Base-by-base conservation (phyloP, 23 tunicate species). In the Corella eumyota region DNA sequence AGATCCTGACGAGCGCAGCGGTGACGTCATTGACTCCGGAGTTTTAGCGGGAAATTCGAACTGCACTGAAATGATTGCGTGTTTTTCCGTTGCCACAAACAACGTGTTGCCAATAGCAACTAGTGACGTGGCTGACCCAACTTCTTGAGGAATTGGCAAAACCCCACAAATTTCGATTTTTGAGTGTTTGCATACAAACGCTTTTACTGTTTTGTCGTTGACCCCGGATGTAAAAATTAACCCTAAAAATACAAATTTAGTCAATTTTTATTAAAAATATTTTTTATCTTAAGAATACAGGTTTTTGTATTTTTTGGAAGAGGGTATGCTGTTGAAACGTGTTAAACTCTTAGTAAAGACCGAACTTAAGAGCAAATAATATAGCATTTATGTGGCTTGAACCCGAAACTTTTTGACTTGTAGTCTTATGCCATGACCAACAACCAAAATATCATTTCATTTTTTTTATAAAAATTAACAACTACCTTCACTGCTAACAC, bases 141-240 rank as follows among this genome's bases (percentile, higher is more conserved):
- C 45, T 6, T 53, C 60, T 21, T 30, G 0, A 29, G 94, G 94
- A 24, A 84, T 71, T 33, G 46, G 24, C 1, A 84, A 23, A 38
- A 34, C 34, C 1, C 83, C 94, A 20, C 54, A 65, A 20, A 50
- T 38, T 58, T 75, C 83, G 28, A 84, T 6, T 58, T 84, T 70
- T 0, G 45, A 25, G 28, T 84, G 75, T 6, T 78, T 66, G 26
- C 67, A 19, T 23, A 24, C 37, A 38, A 84, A 75, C 23, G 83
- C 94, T n/a, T 73, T 68, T 13, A 84, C 77, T 2, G 50, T 30
- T 23, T 40, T 38, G 59, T 84, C 94, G 13, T 47, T 60, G 1
- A 64, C 50, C 22, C 94, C 94, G 21, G 84, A 61, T 0, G 94
- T 68, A 46, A 84, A 84, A 0, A 84, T 69, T 52, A 46, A 57